A percentile compares a stretch with the other conserved stretches of the same genome.
phyloP scores from a whole-genome alignment of 2,888 invertebrate genomes.

The Horisme vitalbata region DNA sequence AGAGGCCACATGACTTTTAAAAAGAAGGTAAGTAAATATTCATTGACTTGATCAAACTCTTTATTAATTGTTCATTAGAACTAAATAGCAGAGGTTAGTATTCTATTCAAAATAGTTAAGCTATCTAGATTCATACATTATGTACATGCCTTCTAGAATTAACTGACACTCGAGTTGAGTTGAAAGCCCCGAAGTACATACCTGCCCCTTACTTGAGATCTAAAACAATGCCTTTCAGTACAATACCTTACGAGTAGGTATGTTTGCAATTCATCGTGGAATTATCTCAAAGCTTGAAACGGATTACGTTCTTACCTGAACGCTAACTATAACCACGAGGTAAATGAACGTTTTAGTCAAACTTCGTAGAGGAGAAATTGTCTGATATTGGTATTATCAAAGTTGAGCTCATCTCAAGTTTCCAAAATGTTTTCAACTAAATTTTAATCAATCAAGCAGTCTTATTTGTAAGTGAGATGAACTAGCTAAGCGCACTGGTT shows the following conservation, averaged over 20 bases:
- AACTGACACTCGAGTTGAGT: background rate
- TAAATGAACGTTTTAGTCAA: constrained; percentile 14
- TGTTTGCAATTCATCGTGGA: constrained; percentile 27
- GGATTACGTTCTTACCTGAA: constrained; percentile 26
- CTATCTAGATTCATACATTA: no score
- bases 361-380: constrained; percentile 11
- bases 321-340: constrained; percentile 5
- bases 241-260: constrained; percentile 22
- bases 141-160: no score
- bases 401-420: constrained; percentile 14
- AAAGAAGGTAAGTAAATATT: no score
- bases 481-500: no score
- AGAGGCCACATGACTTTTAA: no score
- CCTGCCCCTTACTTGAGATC: background rate
- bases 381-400: constrained; percentile 5
- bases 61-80: no score
- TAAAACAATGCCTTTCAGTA: constrained; percentile 18
- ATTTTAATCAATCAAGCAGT: background rate
- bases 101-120: no score
- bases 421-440: background rate
- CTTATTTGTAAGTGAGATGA: no score
- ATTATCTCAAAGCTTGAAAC: constrained; percentile 27
- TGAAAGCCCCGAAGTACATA: background rate
- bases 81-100: no score
- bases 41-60: no score